Evolutionary conservation across 2,113 vertebrate species (phyloP).

Genomic region (Microcebus jonahi): DNA sequence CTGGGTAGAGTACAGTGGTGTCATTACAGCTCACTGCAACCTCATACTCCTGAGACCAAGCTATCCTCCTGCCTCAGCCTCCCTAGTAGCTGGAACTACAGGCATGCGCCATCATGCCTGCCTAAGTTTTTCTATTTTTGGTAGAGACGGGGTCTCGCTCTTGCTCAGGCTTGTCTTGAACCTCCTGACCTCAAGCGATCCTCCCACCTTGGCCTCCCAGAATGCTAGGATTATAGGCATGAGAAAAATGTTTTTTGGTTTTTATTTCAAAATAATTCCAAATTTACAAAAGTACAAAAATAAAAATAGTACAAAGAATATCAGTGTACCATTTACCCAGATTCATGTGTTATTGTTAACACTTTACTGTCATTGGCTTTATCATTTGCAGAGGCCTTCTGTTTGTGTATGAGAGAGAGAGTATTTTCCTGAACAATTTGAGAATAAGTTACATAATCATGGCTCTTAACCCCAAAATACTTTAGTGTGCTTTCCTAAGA

Average conservation of each 20-base stretch:
- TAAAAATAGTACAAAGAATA: background rate
- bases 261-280: conserved; percentile 45
- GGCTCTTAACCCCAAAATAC: background rate
- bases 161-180: too few relatives aligned
- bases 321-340: background rate
- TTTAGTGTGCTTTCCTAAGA: conserved; percentile 41
- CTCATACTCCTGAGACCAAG: too few relatives aligned
- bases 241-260: background rate
- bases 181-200: too few relatives aligned
- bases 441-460: conserved; percentile 12
- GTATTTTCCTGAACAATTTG: background rate
- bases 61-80: too few relatives aligned
- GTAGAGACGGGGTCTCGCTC: too few relatives aligned
- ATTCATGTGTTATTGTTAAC: background rate
- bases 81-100: too few relatives aligned
- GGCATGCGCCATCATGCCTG: too few relatives aligned
- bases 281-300: background rate
- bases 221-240: too few relatives aligned
- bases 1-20: too few relatives aligned
- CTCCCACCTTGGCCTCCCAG: too few relatives aligned
- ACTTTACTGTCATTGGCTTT: conserved; percentile 20
- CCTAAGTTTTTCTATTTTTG: too few relatives aligned
- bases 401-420: background rate
- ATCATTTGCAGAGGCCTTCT: background rate
- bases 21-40: too few relatives aligned